Evolutionary conservation across 2,797 vertebrate genomes (phyloP).

Genomic region (Phalloptychus januarius): DNA sequence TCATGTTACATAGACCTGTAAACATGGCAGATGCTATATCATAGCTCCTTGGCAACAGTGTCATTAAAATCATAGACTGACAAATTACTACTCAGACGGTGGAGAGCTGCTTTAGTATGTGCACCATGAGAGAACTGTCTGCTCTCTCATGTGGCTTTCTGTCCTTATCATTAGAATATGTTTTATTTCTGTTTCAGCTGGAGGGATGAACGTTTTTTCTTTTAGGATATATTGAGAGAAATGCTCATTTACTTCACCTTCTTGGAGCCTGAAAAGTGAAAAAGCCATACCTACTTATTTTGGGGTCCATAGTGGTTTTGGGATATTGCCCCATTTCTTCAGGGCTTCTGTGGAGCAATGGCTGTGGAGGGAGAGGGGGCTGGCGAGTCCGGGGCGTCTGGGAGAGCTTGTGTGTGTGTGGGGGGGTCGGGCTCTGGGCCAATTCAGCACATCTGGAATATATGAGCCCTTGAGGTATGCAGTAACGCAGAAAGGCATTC

Average conservation of each 20-base stretch:
- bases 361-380: conserved; percentile 42
- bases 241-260: conserved; percentile 34
- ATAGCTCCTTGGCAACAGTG: conserved; percentile 43
- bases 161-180: conserved; percentile 65
- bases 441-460: conserved; percentile 87
- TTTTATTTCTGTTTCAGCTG: conserved; percentile 31
- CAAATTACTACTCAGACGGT: conserved; percentile 60
- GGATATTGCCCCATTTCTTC: conserved; percentile 68
- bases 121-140: conserved; percentile 31
- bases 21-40: conserved; percentile 71
- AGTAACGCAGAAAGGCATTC: conserved; percentile 84
- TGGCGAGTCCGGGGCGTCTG: conserved; percentile 58
- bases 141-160: conserved; percentile 60
- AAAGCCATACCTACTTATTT: conserved; percentile 58
- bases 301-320: conserved; percentile 70
- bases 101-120: conserved; percentile 38
- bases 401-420: conserved; percentile 22
- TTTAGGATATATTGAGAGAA: conserved; percentile 21
- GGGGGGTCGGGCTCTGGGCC: conserved; percentile 57
- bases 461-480: conserved; percentile 87
- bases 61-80: conserved; percentile 62
- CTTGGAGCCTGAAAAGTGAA: conserved; percentile 38
- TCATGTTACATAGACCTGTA: conserved; percentile 65
- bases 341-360: conserved; percentile 68
- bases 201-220: conserved; percentile 31